Evolutionary conservation across 2,797 vertebrate species (phyloP).

Genomic region (Periophthalmus magnuspinnatus): DNA sequence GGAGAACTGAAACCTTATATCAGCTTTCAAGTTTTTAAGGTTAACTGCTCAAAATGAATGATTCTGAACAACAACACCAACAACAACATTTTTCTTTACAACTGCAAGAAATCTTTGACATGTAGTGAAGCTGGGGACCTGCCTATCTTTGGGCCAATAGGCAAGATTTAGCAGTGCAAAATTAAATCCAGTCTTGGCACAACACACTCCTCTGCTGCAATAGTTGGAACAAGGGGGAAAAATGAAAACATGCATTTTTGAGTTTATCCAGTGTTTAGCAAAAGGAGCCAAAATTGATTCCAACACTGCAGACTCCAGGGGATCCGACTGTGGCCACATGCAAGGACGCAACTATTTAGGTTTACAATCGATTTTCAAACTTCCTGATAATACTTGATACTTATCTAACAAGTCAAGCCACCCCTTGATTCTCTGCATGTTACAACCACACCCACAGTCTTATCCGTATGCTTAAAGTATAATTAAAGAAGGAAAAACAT

Average conservation of each 20-base stretch:
- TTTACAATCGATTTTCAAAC: conserved; percentile 3
- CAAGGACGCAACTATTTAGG: conserved; percentile 10
- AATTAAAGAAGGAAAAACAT: conserved; percentile 54
- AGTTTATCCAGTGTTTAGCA: conserved; percentile 23
- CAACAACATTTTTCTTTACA: not conserved
- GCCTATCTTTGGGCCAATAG: not conserved
- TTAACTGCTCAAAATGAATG: too few species aligned
- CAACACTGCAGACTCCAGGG: not conserved
- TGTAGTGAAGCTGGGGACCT: not conserved
- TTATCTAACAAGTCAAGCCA: conserved; percentile 18
- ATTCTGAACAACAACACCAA: too few species aligned
- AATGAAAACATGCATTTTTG: conserved; percentile 18
- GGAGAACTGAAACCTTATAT: too few species aligned
- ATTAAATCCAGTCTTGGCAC: not conserved
- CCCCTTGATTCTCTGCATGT: conserved; percentile 28
- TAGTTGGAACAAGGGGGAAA: conserved; percentile 10
- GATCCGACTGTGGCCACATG: conserved; percentile 4
- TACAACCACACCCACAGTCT: conserved; percentile 55
- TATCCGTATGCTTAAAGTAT: conserved; percentile 47
- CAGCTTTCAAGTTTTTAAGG: too few species aligned
- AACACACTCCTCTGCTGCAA: not conserved
- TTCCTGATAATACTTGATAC: not conserved
- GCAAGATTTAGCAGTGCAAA: conserved; percentile 5
- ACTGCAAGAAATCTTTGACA: not conserved
- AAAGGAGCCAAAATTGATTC: conserved; percentile 16